Base-by-base conservation (phyloP, 2,113 vertebrate species). In the Hemiprocne comata region DNA sequence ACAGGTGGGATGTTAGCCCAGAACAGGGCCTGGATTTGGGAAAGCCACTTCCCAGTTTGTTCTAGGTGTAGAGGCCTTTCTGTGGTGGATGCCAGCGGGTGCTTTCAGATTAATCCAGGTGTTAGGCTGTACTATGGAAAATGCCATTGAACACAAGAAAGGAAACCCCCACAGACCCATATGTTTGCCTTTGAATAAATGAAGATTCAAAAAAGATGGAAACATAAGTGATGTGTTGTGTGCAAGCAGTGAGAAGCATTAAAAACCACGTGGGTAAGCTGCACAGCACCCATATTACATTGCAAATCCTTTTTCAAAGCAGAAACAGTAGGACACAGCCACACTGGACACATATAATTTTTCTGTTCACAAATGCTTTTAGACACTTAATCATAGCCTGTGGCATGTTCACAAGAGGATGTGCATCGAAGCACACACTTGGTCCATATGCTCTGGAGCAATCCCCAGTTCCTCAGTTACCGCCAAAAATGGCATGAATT, bases 371-470 rank as follows among this genome's bases (percentile, higher is more conserved):
- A 95, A 87, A 89, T 57, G 62, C 46, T 94, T 93, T 78, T 50
- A 79, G 91, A 78, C 75, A 82, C 42, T 83, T 85, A 69, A 87
- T 93, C 91, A 85, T 36, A 73, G 91, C 50, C 93, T 55, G 77
- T 51, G 87, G 66, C 74, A 73, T 24, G 40, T 83, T 88, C 93
- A 87, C 71, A 70, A 76, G 81, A 94, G 54, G 81, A 51, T 69
- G 67, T 62, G 87, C 71, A 73, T 76, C 2, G 2, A 67, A 89
- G 85, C 10, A 1, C 87, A 34, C 23, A 5, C 81, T 77, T 50
- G n/a, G 77, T 73, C 94, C 90, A 76, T 94, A 87, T 95, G 95
- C 85, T 94, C 81, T 89, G 85, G 87, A 87, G 87, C 87, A 87
- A 74, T 72, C 87, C 81, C 77, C 78, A 82, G 66, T 66, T 93